Base-by-base conservation (phyloP, 2,113 vertebrate species). In the Daboia siamensis region DNA sequence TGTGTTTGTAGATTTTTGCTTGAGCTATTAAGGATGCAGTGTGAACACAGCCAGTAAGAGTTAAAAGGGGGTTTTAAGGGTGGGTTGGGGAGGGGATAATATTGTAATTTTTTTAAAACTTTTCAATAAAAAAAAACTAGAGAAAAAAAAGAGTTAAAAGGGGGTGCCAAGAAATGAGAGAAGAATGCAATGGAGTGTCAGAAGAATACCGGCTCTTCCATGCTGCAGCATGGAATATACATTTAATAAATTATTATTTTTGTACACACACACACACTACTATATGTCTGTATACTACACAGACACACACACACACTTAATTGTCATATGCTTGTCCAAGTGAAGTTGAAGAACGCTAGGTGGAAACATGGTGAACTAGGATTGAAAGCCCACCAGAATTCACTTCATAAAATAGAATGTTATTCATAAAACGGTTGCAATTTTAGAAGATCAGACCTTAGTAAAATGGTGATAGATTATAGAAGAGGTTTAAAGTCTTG, bases 361-460 rank as follows among this genome's bases (percentile, higher is more conserved):
- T 23, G 56, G 23, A 64, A 44, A 69, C 7, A 7, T 52, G 4
- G 9, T 88, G 24, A 54, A 46, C 33, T 88, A n/a, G 74, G 61
- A 74, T 54, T 46, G 88, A 92, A 88, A 29, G 69, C 85, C 33
- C 11, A 92, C 55, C 69, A 88, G 44, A 80, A 74, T n/a, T 88
- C 51, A 92, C 59, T 80, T 88, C 91, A 87, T 92, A 88, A 92
- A 88, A 88, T 88, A 88, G 91, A 88, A 48, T 0, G 39, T 69
- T 80, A 64, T 57, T 74, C 87, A 89, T 57, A 92, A 74, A 48
- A 64, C 12, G 4, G 23, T 56, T 88, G 91, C 87, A 80, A 89
- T 89, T 88, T 88, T 80, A 56, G 61, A 44, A 21, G 48, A 89
- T 80, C 56, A 88, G 39, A 17, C 8, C 33, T 11, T 48, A 52